These are phyloP conservation scores for Dendrolimus punctatus DNA, from an alignment of 1,140 invertebrate species.

Conservation along the genomic window DNA sequence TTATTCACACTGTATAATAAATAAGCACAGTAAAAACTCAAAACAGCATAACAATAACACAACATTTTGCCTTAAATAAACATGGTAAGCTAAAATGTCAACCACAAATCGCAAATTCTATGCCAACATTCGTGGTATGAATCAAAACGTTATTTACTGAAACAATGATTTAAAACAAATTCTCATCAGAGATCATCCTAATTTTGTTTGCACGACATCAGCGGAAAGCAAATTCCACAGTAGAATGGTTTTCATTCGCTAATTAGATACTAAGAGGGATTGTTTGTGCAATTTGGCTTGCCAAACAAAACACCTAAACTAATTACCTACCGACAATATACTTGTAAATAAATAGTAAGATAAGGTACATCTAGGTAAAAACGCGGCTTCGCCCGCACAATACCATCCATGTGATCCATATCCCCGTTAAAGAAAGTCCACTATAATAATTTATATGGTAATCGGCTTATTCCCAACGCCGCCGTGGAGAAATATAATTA, in stretches of 20 bases:
- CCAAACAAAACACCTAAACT: slow-evolving; percentile 8
- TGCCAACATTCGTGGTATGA: slow-evolving; percentile 2
- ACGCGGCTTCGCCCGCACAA: no score
- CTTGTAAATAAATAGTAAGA: background rate
- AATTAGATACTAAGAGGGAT: slow-evolving; percentile 15
- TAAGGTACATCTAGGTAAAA: no score
- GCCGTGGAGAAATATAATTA: no score
- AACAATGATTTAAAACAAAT: slow-evolving; percentile 16
- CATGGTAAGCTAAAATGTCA: no score
- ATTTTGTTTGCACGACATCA: slow-evolving; percentile 3
- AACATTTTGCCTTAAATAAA: no score
- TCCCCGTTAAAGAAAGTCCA: no score
- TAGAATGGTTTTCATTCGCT: slow-evolving; percentile 5
- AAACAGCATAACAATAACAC: no score
- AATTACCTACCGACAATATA: background rate
- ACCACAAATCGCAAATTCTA: background rate
- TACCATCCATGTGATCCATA: no score
- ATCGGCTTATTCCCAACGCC: no score
- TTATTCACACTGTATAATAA: no score
- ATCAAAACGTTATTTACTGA: slow-evolving; percentile 10
- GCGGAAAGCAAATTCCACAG: background rate
- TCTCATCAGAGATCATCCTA: slow-evolving; percentile 2
- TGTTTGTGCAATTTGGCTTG: slow-evolving; percentile 19
- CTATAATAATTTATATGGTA: no score
- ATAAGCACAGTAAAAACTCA: no score